Base-by-base conservation (phyloP, 2,113 vertebrate genomes). In the Cygnus buccinator region DNA sequence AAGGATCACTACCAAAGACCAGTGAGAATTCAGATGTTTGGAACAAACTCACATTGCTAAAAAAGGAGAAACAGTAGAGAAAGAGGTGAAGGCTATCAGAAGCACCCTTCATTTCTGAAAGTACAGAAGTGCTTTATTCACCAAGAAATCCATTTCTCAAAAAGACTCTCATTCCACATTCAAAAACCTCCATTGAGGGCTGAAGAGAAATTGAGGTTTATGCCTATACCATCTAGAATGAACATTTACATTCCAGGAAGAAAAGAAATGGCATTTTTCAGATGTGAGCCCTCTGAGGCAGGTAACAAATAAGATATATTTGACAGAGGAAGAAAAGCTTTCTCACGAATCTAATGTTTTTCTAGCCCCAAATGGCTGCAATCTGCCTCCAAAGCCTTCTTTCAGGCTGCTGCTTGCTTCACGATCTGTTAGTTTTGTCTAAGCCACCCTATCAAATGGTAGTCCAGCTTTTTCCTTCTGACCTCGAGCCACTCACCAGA, bases 241-340 rank as follows among this genome's bases (percentile, higher is more conserved):
- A 89, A 88, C 72, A 77, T 90, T 94, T 70, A 35, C 66, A 88
- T 92, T 84, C 87, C 65, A 50, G 0, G 1, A 71, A 77, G 85
- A 58, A 85, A 52, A 90, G 78, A 74, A 73, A 78, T 57, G 48
- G 52, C 63, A 71, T 84, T 90, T 88, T 81, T 83, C 1, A 1
- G 92, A 80, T 1, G 3, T 2, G 4, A 94, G 88, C 68, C 63
- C 75, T 94, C 52, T n/a, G 85, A 92, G 92, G 85, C 68, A 92
- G 83, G 46, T 85, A 93, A 89, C 77, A 95, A 96, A 92, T 43
- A 87, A 91, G 54, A 76, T 39, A 43, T 54, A 91, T 89, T 89
- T 96, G 89, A 76, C 84, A 90, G 84, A 73, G 58, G 44, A 79
- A 93, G 71, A 87, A 93, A 91, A 90, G 89, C 84, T 90, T 73